Conservation (phyloP, 2,113 vertebrate species). For the Alethe diademata region DNA sequence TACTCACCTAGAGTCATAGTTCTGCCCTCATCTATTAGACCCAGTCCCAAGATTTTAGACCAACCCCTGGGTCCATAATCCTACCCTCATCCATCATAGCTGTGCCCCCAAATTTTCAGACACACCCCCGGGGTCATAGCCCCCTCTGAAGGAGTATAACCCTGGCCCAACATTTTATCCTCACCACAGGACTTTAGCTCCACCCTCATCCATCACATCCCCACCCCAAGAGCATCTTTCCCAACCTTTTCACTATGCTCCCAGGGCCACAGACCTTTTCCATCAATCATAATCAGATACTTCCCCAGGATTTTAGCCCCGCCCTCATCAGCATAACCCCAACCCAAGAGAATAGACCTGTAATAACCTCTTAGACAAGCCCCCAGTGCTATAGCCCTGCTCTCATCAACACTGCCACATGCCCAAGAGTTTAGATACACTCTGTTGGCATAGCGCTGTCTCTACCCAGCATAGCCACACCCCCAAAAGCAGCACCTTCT, state of each 20-base stretch:
- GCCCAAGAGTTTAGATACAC: background rate
- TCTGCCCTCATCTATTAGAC: background rate
- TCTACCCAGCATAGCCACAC: background rate
- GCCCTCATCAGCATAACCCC: background rate
- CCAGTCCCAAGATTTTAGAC: background rate
- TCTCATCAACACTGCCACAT: background rate
- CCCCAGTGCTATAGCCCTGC: background rate
- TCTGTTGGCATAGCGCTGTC: too few relatives aligned
- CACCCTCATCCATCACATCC: background rate
- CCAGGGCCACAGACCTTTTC: background rate
- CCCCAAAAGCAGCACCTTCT: background rate
- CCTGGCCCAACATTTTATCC: background rate
- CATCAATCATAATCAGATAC: background rate
- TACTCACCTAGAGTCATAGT: background rate
- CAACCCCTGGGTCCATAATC: background rate
- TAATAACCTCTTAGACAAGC: background rate
- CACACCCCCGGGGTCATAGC: background rate
- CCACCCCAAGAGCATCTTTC: background rate
- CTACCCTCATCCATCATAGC: background rate
- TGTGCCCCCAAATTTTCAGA: background rate
- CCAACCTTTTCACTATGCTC: background rate
- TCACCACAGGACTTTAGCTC: background rate
- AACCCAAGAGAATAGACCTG: background rate
- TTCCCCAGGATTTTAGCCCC: background rate
- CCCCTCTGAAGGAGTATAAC: too few relatives aligned